phyloP scores from a whole-genome alignment of 2,888 invertebrate species.

The Panzeria rudis region DNA sequence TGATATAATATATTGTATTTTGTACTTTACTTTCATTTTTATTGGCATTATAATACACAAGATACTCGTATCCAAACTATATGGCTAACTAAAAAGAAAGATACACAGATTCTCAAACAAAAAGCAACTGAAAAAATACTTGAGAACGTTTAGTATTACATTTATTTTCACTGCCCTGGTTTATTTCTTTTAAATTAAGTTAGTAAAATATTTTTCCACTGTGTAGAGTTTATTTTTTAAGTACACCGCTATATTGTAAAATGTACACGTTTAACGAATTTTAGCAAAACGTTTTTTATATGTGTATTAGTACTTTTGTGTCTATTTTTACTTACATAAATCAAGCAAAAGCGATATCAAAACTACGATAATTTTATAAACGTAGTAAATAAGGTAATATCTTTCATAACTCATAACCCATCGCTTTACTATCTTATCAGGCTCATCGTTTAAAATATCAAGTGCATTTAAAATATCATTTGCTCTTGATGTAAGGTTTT shows the following conservation, averaged over 20 bases:
- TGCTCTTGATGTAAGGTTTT: no score
- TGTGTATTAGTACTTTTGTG: no score
- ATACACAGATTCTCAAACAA: not conserved
- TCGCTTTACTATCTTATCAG: no score
- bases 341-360: no score
- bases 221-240: no score
- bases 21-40: conserved; percentile 18
- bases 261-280: not conserved
- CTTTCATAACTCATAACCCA: no score
- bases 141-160: conserved; percentile 16
- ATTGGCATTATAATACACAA: conserved; percentile 29
- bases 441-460: no score
- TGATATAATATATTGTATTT: conserved; percentile 32
- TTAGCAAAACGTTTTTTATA: not conserved
- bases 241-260: not conserved
- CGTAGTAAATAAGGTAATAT: no score
- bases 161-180: conserved; percentile 37
- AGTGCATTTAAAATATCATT: no score
- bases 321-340: no score
- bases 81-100: not conserved
- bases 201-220: conserved; percentile 11
- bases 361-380: no score
- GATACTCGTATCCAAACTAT: not conserved
- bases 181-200: conserved; percentile 53
- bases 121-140: not conserved